Conservation (phyloP, 2,888 invertebrate genomes). For the Lasioglossum calceatum region DNA sequence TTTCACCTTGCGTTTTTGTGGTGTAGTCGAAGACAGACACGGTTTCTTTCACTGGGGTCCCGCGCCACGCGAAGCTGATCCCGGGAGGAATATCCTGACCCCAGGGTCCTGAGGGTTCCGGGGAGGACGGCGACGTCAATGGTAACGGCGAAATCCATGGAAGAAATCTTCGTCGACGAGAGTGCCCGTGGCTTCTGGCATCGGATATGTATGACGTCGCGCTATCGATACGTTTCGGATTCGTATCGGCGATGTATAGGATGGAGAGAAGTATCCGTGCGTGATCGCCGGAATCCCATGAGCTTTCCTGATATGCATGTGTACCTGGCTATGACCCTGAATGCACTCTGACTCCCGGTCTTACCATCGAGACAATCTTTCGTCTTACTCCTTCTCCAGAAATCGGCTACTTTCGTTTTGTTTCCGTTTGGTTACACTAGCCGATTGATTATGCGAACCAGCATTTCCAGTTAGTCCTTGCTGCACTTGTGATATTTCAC, state of each 20-base stretch:
- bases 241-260: slow-evolving; percentile 76
- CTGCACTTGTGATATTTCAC: not conserved
- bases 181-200: slow-evolving; percentile 70
- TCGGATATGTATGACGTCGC: slow-evolving; percentile 80
- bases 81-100: not conserved
- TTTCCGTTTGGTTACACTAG: not conserved
- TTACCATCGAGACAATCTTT: slow-evolving; percentile 30
- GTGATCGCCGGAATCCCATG: slow-evolving; percentile 76
- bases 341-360: slow-evolving; percentile 29
- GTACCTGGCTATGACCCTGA: slow-evolving; percentile 39
- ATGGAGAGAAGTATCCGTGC: slow-evolving; percentile 74
- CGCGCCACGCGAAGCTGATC: not conserved
- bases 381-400: not conserved
- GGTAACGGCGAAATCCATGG: slow-evolving; percentile 42
- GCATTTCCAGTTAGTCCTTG: not conserved
- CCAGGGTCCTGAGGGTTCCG: not conserved
- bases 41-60: not conserved
- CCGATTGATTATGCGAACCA: not conserved
- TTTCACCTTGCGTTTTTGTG: slow-evolving; percentile 13
- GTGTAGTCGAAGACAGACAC: not conserved
- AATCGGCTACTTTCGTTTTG: not conserved
- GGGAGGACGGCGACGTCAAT: not conserved
- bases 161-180: slow-evolving; percentile 61
- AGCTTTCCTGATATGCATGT: slow-evolving; percentile 65
- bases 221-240: slow-evolving; percentile 78